These are phyloP conservation scores for Octopus sinensis DNA, from an alignment of 1,140 invertebrate genomes.

Conservation along the genomic window DNA sequence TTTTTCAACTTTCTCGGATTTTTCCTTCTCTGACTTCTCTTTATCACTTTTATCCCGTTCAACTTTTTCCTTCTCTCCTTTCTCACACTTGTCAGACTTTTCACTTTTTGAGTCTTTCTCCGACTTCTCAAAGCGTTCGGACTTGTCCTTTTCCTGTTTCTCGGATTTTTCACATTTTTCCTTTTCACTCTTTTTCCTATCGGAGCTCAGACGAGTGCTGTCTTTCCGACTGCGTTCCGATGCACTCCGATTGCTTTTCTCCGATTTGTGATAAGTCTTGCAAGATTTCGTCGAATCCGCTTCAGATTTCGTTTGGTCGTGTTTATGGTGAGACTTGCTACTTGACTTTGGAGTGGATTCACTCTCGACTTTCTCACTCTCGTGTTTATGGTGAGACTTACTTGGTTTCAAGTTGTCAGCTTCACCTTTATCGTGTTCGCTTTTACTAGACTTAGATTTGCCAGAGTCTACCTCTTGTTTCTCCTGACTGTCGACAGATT, in stretches of 20 bases:
- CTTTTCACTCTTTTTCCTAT: constrained; percentile 18
- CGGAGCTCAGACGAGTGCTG: constrained; percentile 5
- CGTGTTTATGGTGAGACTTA: constrained; percentile 19
- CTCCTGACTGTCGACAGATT: constrained; percentile 3
- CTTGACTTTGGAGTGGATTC: constrained; percentile 17
- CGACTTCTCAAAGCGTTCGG: constrained; percentile 22
- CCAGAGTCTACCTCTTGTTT: constrained; percentile 16
- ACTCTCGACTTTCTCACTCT: constrained; percentile 16
- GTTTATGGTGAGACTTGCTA: constrained; percentile 20
- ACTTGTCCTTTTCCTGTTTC: constrained; percentile 25
- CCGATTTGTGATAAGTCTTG: neutral
- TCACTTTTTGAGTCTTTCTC: constrained; percentile 19
- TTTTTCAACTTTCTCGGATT: constrained; percentile 26
- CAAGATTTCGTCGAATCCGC: constrained; percentile 20
- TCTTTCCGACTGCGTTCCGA: neutral
- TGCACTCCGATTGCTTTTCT: neutral
- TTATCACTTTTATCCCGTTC: constrained; percentile 15
- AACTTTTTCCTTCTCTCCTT: constrained; percentile 30
- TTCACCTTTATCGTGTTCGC: constrained; percentile 49
- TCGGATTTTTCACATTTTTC: constrained; percentile 18
- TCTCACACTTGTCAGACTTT: constrained; percentile 25
- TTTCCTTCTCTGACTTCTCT: constrained; percentile 16
- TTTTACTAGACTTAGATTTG: constrained; percentile 22
- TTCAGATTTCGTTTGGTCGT: constrained; percentile 9
- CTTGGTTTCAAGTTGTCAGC: constrained; percentile 18